A percentile compares a stretch with the other conserved stretches of the same genome.
These are phyloP conservation scores for Tympanoctomys barrerae DNA, from an alignment of 2,797 vertebrate species.

Conservation along the genomic window DNA sequence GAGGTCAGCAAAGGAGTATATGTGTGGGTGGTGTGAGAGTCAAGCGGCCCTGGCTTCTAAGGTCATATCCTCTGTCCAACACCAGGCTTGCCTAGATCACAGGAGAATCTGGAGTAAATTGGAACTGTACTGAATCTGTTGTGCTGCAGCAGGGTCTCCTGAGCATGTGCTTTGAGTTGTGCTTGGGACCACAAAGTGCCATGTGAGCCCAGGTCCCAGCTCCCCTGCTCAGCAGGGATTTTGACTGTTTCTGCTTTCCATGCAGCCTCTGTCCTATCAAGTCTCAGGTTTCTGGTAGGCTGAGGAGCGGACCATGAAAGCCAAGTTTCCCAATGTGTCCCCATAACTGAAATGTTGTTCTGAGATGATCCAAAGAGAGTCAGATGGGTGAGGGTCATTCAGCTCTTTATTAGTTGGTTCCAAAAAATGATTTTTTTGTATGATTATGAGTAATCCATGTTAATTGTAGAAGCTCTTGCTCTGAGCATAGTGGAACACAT, in stretches of 20 bases:
- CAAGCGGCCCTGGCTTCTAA: slow-evolving; percentile 6
- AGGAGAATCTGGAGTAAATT: neutral
- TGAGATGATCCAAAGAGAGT: neutral
- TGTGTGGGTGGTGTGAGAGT: neutral
- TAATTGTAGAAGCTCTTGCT: neutral
- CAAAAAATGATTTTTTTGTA: slow-evolving; percentile 51
- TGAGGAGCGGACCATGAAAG: neutral
- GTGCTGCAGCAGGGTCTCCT: neutral
- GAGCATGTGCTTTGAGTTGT: neutral
- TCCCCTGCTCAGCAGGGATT: neutral
- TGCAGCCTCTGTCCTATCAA: neutral
- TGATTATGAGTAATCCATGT: neutral
- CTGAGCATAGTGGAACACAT: neutral
- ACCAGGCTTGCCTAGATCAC: neutral
- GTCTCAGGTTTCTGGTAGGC: neutral
- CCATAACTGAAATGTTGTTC: neutral
- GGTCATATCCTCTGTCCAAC: neutral
- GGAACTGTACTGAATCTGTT: neutral
- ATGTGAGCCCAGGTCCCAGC: neutral
- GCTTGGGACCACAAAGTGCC: neutral
- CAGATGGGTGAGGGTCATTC: neutral
- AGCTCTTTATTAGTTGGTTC: neutral
- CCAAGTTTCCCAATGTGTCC: neutral
- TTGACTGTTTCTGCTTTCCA: slow-evolving; percentile 15
- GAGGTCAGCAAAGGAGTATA: neutral